Evolutionary conservation across 2,113 vertebrate species (phyloP).

Genomic region (Tragelaphus buxtoni): DNA sequence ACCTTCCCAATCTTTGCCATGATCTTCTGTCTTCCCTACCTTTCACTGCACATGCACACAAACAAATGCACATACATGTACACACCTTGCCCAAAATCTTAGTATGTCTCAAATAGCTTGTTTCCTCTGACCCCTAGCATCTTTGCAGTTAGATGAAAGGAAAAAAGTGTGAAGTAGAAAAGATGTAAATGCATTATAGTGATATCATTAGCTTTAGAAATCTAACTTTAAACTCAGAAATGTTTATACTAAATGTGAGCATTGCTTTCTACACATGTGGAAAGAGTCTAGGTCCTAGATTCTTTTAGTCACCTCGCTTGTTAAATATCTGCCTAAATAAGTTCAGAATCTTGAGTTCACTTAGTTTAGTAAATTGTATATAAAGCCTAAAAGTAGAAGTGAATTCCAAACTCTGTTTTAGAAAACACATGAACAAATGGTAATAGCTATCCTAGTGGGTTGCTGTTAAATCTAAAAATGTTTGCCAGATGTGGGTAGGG

Average conservation of each 20-base stretch:
- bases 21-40: neutral
- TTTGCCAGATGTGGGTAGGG: neutral
- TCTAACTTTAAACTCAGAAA: neutral
- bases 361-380: conserved; percentile 29
- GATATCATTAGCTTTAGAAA: neutral
- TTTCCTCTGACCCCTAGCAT: neutral
- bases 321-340: conserved; percentile 36
- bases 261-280: neutral
- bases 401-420: conserved; percentile 13
- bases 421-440: neutral
- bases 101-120: neutral
- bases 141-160: neutral
- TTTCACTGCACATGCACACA: neutral
- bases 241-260: neutral
- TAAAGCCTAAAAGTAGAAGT: conserved; percentile 24
- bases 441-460: conserved; percentile 27
- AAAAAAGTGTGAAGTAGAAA: neutral
- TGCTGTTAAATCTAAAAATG: conserved; percentile 40
- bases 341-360: conserved; percentile 32
- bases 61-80: neutral
- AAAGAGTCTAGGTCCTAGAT: neutral
- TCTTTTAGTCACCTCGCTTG: neutral
- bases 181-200: neutral
- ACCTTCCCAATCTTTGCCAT: neutral
- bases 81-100: neutral